These are phyloP conservation scores for Isichthys henryi DNA, from an alignment of 2,113 vertebrate species.

Conservation along the genomic window DNA sequence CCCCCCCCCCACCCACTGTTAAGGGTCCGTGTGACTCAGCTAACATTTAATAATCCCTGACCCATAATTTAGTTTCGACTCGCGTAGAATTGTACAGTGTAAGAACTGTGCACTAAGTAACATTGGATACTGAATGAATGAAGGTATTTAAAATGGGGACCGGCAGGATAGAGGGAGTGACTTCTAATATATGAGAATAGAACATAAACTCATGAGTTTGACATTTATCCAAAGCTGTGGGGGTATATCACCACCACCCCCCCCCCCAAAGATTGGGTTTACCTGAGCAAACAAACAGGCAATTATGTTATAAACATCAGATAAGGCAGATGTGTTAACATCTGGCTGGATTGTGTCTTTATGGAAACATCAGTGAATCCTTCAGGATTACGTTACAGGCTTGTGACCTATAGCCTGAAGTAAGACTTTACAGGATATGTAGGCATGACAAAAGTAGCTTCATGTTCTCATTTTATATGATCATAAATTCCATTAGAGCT, in stretches of 20 bases:
- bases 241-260: constrained; percentile 4
- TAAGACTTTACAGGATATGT: background rate
- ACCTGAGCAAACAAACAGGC: constrained; percentile 2
- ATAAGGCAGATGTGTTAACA: background rate
- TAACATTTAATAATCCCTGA: background rate
- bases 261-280: background rate
- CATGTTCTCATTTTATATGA: constrained; percentile 8
- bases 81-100: background rate
- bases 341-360: background rate
- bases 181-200: background rate
- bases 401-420: background rate
- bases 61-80: background rate
- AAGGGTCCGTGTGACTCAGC: background rate
- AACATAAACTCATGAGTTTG: no score
- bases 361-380: background rate
- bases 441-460: background rate
- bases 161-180: background rate
- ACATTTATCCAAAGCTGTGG: background rate
- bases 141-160: background rate
- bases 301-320: constrained; percentile 46
- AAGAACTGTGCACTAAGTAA: background rate
- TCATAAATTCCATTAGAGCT: background rate
- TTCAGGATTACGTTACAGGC: background rate
- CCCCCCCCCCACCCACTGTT: background rate
- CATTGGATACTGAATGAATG: background rate